Base-by-base conservation (phyloP, 2,797 vertebrate species). In the Alca torda region DNA sequence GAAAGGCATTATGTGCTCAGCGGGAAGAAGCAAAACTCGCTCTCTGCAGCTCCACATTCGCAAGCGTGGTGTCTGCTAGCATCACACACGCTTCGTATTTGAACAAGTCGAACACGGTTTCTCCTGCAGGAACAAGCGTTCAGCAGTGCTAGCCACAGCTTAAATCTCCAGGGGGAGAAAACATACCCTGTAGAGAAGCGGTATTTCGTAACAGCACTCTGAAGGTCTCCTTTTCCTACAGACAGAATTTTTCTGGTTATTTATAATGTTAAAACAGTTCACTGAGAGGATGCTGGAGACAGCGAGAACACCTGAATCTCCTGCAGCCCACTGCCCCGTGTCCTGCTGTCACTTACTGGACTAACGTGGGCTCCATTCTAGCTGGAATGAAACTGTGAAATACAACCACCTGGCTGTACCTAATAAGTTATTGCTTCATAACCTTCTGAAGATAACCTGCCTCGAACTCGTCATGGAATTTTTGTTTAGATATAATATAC, bases 401-500 rank as follows among this genome's bases (percentile, higher is more conserved):
- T 85, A 92, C 76, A 72, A 37, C 77, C 50, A 68, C 73, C 60
- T 53, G 67, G 56, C 81, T 41, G 18, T 46, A 73, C 78, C 73
- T 83, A 76, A 84, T 89, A 92, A 92, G 95, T 96, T 86, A 94
- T 41, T 83, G 53, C 81, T 61, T 76, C 10, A 5, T 70, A 95
- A 84, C 70, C 94, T 95, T 92, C 94, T 60, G 76, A 85, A 79
- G 77, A 94, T 87, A 97, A 96, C 75, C 90, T 95, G 91, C 77
- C 89, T 96, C 20, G 3, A 94, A 83, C 53, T 80, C 84, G 25
- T 65, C 11, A 48, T 63, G 54, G 94, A 96, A 93, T 97, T 98
- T 98, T 97, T 97, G 93, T 95, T 96, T 90, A 70, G 63, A 93
- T 93, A 65, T 74, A 84, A 95, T 77, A 64, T 81, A 81, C 89